phyloP scores from a whole-genome alignment of 2,113 vertebrate genomes.

The Solea senegalensis region DNA sequence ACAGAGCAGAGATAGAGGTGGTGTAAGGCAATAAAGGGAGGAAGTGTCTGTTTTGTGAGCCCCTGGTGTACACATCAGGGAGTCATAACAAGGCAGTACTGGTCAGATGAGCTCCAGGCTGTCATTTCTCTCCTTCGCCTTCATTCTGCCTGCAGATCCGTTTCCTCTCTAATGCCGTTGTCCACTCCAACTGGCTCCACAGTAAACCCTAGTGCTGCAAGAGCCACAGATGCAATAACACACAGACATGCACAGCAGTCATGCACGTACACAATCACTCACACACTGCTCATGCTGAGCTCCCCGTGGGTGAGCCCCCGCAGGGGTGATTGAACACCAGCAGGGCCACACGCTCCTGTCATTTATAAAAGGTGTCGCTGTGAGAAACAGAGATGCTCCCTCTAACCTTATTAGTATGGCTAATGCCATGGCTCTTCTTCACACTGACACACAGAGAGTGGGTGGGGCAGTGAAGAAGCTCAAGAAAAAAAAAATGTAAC shows the following conservation, averaged over 20 bases:
- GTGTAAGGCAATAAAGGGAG: constrained; percentile 69
- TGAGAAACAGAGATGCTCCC: constrained; percentile 72
- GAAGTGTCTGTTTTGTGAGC: constrained; percentile 69
- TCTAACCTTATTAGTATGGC: constrained; percentile 74
- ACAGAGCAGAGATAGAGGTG: constrained; percentile 60
- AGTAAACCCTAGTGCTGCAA: constrained; percentile 49
- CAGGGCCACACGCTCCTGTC: constrained; percentile 55
- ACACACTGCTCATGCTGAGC: constrained; percentile 37
- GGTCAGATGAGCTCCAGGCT: constrained; percentile 73
- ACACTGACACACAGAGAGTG: constrained; percentile 52
- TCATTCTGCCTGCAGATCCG: constrained; percentile 68
- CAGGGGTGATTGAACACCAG: constrained; percentile 73
- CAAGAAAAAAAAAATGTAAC: not conserved
- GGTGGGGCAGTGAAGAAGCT: constrained; percentile 23
- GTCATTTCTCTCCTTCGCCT: constrained; percentile 75
- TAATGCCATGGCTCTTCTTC: constrained; percentile 45
- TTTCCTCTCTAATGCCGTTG: constrained; percentile 68
- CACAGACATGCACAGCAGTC: constrained; percentile 11
- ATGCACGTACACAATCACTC: constrained; percentile 2
- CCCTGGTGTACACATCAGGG: constrained; percentile 70
- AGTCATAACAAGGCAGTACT: constrained; percentile 74
- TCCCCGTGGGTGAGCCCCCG: constrained; percentile 49
- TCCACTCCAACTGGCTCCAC: constrained; percentile 63
- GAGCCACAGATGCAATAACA: constrained; percentile 51
- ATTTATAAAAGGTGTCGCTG: constrained; percentile 75